These are phyloP conservation scores for Tricholaema leucomelas DNA, from an alignment of 2,113 vertebrate genomes.

Conservation along the genomic window DNA sequence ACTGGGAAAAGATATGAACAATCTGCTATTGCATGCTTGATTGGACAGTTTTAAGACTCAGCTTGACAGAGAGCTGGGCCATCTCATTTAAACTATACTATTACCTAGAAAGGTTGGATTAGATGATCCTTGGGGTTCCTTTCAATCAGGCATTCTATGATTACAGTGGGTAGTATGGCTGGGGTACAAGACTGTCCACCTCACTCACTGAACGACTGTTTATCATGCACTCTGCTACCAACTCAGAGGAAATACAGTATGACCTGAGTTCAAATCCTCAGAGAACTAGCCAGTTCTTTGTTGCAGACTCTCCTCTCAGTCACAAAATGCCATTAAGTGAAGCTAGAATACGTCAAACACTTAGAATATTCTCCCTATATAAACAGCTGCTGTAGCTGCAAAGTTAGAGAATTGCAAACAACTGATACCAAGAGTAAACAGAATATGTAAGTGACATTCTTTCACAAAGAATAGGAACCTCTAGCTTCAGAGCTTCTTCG, in stretches of 20 bases:
- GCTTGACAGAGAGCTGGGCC: no score
- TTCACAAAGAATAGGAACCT: background rate
- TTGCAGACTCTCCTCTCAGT: background rate
- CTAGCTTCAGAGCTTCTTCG: background rate
- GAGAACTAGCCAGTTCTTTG: background rate
- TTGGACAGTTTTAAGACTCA: no score
- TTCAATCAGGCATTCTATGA: no score
- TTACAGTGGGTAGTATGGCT: fast-evolving
- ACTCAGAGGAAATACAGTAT: background rate
- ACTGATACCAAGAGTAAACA: background rate
- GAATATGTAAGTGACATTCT: background rate
- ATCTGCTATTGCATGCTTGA: no score
- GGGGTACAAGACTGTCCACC: no score
- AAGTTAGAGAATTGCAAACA: background rate
- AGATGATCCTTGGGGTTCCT: no score
- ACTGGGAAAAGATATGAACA: fast-evolving
- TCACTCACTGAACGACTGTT: background rate
- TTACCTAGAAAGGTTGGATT: no score
- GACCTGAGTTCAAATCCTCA: background rate
- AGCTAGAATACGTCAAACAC: background rate
- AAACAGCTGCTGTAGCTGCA: slow-evolving; percentile 11
- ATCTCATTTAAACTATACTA: no score
- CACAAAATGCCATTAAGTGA: background rate
- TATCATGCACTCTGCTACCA: background rate
- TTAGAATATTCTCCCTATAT: background rate